Evolutionary conservation across 2,797 vertebrate species (phyloP).

Genomic region (Chelidonichthys spinosus): DNA sequence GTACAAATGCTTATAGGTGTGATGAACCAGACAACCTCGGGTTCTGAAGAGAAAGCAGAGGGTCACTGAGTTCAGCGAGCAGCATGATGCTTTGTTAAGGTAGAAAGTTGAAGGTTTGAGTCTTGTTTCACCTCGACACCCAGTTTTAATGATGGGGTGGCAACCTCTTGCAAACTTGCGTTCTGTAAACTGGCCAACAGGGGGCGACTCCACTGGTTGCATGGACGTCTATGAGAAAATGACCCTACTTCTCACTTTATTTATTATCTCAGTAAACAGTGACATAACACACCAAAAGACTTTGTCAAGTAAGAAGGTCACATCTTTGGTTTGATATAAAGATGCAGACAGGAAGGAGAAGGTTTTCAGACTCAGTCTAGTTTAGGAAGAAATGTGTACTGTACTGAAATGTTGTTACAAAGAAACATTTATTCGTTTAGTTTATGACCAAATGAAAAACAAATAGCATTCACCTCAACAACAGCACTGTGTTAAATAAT

Average conservation of each 20-base stretch:
- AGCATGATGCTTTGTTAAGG: no score
- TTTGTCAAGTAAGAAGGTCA: slow-evolving; percentile 1
- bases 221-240: no score
- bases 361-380: not conserved
- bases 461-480: not conserved
- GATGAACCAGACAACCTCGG: no score
- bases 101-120: no score
- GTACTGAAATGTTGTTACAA: not conserved
- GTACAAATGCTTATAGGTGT: slow-evolving; percentile 5
- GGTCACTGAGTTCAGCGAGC: no score
- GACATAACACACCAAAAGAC: not conserved
- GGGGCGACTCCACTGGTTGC: no score
- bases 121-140: no score
- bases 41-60: no score
- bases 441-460: not conserved
- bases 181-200: no score
- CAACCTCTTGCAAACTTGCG: no score
- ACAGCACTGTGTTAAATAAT: not conserved
- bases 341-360: not conserved
- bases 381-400: not conserved
- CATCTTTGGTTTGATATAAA: slow-evolving; percentile 4
- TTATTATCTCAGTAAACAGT: not conserved
- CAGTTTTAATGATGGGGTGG: no score
- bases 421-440: not conserved
- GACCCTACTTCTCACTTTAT: no score